Percentiles rank a stretch among this genome's conserved stretches.
These are phyloP conservation scores for Andrena fulva DNA, from an alignment of 2,888 invertebrate species.

Conservation along the genomic window DNA sequence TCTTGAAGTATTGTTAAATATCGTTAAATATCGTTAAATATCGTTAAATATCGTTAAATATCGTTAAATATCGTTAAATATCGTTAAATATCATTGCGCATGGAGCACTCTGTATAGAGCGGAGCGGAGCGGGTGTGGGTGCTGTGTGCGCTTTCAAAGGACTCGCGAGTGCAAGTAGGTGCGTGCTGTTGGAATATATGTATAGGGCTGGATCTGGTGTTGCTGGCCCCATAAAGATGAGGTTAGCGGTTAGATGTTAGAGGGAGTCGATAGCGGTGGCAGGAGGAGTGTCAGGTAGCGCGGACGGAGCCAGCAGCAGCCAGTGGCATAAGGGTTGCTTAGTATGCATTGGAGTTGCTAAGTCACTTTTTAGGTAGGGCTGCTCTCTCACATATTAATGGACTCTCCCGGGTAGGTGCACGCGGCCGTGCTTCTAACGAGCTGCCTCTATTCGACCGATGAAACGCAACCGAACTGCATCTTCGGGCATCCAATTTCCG, in stretches of 20 bases:
- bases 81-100: too few species aligned
- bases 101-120: conserved; percentile 17
- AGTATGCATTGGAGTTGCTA: conserved; percentile 84
- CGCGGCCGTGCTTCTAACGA: conserved; percentile 61
- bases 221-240: conserved; percentile 78
- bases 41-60: too few species aligned
- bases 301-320: conserved; percentile 40
- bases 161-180: conserved; percentile 20
- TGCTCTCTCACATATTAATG: conserved; percentile 78
- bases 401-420: conserved; percentile 63
- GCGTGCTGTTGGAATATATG: conserved; percentile 46
- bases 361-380: conserved; percentile 82
- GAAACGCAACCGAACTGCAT: conserved; percentile 50
- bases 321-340: conserved; percentile 77
- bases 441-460: conserved; percentile 51
- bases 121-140: conserved; percentile 47
- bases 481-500: conserved; percentile 33
- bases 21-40: too few species aligned
- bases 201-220: conserved; percentile 65
- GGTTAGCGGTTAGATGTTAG: conserved; percentile 58
- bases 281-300: conserved; percentile 56
- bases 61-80: too few species aligned
- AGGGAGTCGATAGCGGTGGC: conserved; percentile 57
- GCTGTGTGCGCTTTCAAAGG: conserved; percentile 14
- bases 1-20: too few species aligned